phyloP scores from a whole-genome alignment of 2,113 vertebrate genomes.

The human region DNA sequence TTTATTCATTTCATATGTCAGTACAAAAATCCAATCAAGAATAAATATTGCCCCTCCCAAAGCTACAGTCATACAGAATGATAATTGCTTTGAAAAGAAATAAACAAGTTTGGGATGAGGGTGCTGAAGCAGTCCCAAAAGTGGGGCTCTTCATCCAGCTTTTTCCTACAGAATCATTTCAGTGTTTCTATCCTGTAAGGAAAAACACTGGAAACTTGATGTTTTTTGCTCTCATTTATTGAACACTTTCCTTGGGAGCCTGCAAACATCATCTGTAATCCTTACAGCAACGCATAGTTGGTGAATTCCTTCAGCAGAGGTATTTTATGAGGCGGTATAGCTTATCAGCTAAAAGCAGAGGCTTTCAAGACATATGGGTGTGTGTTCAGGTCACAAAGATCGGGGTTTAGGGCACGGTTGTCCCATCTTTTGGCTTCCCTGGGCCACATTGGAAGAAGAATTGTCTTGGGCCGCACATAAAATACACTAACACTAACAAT shows the following conservation, averaged over 20 bases:
- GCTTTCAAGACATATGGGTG: neutral
- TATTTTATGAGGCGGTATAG: neutral
- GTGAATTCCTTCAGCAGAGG: neutral
- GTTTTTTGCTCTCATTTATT: neutral
- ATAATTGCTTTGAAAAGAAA: constrained; percentile 67
- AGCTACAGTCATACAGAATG: constrained; percentile 31
- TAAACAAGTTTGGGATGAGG: constrained; percentile 9
- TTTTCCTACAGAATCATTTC: neutral
- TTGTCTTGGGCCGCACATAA: too few species aligned
- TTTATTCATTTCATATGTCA: constrained; percentile 68
- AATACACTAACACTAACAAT: too few species aligned
- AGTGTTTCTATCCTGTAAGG: neutral
- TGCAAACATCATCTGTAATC: neutral
- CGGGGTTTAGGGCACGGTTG: neutral
- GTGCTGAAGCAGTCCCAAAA: neutral
- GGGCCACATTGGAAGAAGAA: too few species aligned
- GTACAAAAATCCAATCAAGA: constrained; percentile 71
- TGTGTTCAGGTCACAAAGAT: constrained; percentile 3
- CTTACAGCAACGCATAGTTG: neutral
- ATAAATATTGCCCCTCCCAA: constrained; percentile 43
- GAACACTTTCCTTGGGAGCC: neutral
- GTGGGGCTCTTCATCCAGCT: neutral
- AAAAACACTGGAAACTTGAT: neutral
- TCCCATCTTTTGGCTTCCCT: too few species aligned
- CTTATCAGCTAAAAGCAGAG: neutral